These are phyloP conservation scores for Pluvialis apricaria DNA, from an alignment of 2,113 vertebrate genomes.

Conservation along the genomic window DNA sequence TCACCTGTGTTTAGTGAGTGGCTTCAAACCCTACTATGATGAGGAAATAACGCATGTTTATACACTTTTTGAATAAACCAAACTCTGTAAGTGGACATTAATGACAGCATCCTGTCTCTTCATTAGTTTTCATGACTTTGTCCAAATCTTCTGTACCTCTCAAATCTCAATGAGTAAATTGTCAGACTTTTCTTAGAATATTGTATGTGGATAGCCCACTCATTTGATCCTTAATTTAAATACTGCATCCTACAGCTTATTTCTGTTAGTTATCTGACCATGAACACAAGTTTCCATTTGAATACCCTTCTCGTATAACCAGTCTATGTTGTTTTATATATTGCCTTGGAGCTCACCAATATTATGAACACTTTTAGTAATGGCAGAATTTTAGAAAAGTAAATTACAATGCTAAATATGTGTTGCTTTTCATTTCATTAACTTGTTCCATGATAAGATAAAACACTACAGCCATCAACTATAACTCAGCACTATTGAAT, in stretches of 20 bases:
- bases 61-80: conserved; percentile 78
- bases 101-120: conserved; percentile 76
- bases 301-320: conserved; percentile 38
- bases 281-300: conserved; percentile 26
- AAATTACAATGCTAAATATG: conserved; percentile 43
- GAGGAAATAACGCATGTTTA: conserved; percentile 73
- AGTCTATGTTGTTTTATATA: conserved; percentile 67
- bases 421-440: conserved; percentile 68
- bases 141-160: conserved; percentile 55
- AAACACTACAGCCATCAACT: conserved; percentile 25
- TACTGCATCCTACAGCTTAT: conserved; percentile 7
- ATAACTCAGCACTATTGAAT: conserved; percentile 47
- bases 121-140: conserved; percentile 71
- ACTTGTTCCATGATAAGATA: conserved; percentile 62
- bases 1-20: conserved; percentile 68
- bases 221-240: conserved; percentile 40
- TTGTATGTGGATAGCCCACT: conserved; percentile 48
- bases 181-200: conserved; percentile 51
- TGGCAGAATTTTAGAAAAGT: conserved; percentile 15
- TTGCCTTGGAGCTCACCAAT: conserved; percentile 63
- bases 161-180: conserved; percentile 26
- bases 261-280: conserved; percentile 22
- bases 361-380: conserved; percentile 45
- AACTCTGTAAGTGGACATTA: conserved; percentile 79
- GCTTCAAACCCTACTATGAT: conserved; percentile 41